phyloP scores from a whole-genome alignment of 2,113 vertebrate genomes.

The Leiothrix lutea region DNA sequence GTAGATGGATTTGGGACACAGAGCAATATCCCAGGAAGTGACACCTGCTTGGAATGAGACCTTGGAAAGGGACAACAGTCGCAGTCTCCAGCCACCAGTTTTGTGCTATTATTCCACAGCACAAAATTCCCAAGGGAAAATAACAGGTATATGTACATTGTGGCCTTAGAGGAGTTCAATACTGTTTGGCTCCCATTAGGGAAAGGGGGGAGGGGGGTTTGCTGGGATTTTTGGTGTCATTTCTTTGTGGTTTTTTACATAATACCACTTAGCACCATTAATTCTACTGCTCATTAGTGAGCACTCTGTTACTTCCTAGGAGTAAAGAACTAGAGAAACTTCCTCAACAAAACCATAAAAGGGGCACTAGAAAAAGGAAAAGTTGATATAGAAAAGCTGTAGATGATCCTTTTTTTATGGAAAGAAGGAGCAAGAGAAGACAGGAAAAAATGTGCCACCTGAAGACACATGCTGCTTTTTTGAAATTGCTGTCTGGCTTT shows the following conservation, averaged over 20 bases:
- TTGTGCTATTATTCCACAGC: neutral
- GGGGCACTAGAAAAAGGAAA: neutral
- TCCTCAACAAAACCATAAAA: neutral
- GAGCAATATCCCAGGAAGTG: neutral
- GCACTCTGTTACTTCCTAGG: neutral
- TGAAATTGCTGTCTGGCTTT: neutral
- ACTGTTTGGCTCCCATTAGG: neutral
- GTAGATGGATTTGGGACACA: neutral
- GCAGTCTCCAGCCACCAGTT: neutral
- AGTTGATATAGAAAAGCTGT: neutral
- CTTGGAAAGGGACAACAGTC: neutral
- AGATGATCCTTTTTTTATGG: neutral
- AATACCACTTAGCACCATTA: neutral
- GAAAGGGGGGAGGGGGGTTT: rapidly evolving
- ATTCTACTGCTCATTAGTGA: neutral
- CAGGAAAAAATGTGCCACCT: neutral
- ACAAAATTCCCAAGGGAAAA: neutral
- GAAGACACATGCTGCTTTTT: neutral
- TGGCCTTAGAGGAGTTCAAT: neutral
- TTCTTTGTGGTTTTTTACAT: neutral
- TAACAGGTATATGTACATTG: neutral
- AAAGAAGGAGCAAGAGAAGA: neutral
- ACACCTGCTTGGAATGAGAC: neutral
- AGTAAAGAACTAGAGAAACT: neutral
- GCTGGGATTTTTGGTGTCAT: neutral